These are phyloP conservation scores for Bufo gargarizans DNA, from an alignment of 2,113 vertebrate species.

Conservation along the genomic window DNA sequence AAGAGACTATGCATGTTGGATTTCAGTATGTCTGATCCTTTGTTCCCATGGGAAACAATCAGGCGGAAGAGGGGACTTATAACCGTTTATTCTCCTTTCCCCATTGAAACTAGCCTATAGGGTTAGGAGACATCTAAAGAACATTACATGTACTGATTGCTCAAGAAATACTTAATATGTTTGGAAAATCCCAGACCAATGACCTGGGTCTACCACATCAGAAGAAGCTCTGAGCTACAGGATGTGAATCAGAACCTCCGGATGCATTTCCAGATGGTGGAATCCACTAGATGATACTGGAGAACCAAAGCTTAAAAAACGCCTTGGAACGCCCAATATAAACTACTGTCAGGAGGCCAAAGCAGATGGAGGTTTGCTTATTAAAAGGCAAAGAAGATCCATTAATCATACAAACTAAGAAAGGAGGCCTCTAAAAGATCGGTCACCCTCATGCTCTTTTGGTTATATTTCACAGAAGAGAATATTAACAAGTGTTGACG, in stretches of 20 bases:
- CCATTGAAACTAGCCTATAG: not conserved
- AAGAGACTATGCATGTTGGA: no score
- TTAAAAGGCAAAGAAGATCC: not conserved
- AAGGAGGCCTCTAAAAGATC: not conserved
- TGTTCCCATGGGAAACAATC: no score
- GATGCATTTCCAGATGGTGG: constrained; percentile 38
- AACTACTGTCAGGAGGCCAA: constrained; percentile 11
- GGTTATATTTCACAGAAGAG: not conserved
- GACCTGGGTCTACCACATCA: constrained; percentile 26
- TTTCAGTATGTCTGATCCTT: no score
- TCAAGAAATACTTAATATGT: not conserved
- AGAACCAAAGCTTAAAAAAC: constrained; percentile 19
- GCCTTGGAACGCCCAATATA: not conserved
- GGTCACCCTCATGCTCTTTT: not conserved
- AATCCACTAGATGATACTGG: constrained; percentile 38
- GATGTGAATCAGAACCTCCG: constrained; percentile 33
- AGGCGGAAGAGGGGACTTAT: no score
- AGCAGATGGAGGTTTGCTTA: constrained; percentile 28
- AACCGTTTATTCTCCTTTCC: no score
- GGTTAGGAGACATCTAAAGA: not conserved
- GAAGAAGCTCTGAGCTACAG: not conserved
- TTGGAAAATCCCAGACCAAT: constrained; percentile 12
- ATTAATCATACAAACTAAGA: not conserved
- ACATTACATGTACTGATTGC: not conserved
- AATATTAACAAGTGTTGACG: not conserved